Conservation (phyloP, 2,113 vertebrate genomes). For the Orycteropus afer region DNA sequence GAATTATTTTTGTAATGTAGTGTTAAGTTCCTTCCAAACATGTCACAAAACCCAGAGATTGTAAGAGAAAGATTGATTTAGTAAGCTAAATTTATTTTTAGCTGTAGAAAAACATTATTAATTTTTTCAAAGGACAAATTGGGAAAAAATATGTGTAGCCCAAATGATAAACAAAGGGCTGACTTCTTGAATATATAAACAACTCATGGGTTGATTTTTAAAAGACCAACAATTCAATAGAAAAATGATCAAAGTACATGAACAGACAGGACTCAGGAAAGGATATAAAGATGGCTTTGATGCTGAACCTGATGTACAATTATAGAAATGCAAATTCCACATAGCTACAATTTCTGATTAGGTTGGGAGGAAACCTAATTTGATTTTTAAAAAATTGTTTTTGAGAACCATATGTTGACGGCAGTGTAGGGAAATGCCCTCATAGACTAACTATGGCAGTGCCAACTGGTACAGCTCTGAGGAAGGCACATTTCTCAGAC, state of each 20-base stretch:
- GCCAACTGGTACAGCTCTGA: background rate
- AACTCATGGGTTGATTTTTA: background rate
- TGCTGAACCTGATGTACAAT: conserved; percentile 1
- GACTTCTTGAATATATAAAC: conserved; percentile 4
- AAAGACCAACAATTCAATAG: conserved; percentile 17
- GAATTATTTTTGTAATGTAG: background rate
- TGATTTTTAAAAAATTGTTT: too few relatives aligned
- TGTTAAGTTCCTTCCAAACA: conserved; percentile 8
- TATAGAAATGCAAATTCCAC: conserved; percentile 39
- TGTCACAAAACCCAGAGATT: background rate
- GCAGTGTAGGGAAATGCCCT: background rate
- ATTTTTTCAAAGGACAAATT: background rate
- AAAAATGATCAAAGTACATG: background rate
- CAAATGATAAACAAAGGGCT: background rate
- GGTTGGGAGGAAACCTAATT: background rate
- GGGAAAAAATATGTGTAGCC: background rate
- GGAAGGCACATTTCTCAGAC: background rate
- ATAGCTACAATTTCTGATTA: background rate
- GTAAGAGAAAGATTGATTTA: background rate
- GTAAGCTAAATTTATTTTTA: conserved; percentile 23
- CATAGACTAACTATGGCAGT: background rate
- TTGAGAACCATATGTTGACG: background rate
- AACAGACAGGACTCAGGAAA: background rate
- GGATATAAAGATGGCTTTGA: background rate
- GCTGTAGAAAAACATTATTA: background rate